phyloP scores from a whole-genome alignment of 2,888 invertebrate species.

The Phortica okadai region DNA sequence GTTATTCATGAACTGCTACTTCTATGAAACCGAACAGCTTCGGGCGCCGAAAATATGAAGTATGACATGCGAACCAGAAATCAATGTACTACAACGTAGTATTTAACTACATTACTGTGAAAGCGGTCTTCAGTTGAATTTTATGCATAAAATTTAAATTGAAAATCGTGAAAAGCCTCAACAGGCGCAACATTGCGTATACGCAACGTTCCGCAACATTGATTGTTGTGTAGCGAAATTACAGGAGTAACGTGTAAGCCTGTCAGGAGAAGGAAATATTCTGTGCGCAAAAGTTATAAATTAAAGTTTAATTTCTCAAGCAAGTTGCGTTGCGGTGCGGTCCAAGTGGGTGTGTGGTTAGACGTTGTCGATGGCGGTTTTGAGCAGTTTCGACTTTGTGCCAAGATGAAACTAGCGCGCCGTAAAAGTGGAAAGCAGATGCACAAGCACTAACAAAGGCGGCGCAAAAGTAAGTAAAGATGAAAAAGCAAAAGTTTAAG shows the following conservation, averaged over 20 bases:
- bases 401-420: neutral
- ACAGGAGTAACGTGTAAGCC: neutral
- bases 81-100: slow-evolving; percentile 21
- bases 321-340: slow-evolving; percentile 9
- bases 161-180: neutral
- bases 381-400: neutral
- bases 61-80: slow-evolving; percentile 44
- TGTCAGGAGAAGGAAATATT: neutral
- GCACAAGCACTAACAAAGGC: neutral
- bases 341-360: neutral
- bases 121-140: neutral
- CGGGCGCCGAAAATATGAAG: neutral
- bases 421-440: neutral
- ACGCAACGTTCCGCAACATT: slow-evolving; percentile 13
- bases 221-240: neutral
- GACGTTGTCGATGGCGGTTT: neutral
- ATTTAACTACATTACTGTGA: neutral
- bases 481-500: neutral
- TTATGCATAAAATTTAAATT: neutral
- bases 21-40: slow-evolving; percentile 17
- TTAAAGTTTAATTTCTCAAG: slow-evolving; percentile 34
- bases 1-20: slow-evolving; percentile 47
- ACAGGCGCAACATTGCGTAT: neutral
- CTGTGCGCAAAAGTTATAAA: slow-evolving; percentile 21
- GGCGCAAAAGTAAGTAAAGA: neutral